Evolutionary conservation across 2,797 vertebrate species (phyloP).

Genomic region (Ptychobarbus kaznakovi): DNA sequence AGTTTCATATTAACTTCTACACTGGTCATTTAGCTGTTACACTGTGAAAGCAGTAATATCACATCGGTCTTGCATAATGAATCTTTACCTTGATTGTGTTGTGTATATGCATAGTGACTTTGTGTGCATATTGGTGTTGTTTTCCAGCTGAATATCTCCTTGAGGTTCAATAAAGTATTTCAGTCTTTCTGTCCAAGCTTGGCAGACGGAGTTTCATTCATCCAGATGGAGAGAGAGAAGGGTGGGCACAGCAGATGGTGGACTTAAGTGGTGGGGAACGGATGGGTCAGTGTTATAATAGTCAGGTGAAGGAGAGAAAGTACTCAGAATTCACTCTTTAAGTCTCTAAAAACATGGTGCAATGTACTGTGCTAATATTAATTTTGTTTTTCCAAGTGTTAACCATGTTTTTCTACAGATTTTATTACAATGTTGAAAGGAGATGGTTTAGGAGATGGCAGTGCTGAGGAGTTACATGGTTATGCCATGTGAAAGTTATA

Average conservation of each 20-base stretch:
- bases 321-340: conserved; percentile 45
- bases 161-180: conserved; percentile 32
- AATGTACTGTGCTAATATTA: background rate
- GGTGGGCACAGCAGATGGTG: conserved; percentile 69
- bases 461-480: no score
- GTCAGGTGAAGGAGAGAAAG: conserved; percentile 56
- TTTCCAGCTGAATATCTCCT: conserved; percentile 30
- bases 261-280: conserved; percentile 64
- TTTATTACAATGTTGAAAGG: background rate
- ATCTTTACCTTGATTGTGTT: background rate
- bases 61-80: conserved; percentile 33
- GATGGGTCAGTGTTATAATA: conserved; percentile 59
- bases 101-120: background rate
- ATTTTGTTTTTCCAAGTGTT: background rate
- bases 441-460: background rate
- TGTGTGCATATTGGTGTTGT: background rate
- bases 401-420: background rate
- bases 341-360: conserved; percentile 7
- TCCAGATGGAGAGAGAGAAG: conserved; percentile 71
- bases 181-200: conserved; percentile 44
- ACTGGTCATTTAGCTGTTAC: conserved; percentile 33
- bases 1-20: background rate
- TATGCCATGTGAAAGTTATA: background rate
- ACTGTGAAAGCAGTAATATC: conserved; percentile 43
- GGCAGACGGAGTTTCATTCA: conserved; percentile 59